Conservation (phyloP, 1,140 invertebrate species). For the Venustaconcha ellipsiformis region DNA sequence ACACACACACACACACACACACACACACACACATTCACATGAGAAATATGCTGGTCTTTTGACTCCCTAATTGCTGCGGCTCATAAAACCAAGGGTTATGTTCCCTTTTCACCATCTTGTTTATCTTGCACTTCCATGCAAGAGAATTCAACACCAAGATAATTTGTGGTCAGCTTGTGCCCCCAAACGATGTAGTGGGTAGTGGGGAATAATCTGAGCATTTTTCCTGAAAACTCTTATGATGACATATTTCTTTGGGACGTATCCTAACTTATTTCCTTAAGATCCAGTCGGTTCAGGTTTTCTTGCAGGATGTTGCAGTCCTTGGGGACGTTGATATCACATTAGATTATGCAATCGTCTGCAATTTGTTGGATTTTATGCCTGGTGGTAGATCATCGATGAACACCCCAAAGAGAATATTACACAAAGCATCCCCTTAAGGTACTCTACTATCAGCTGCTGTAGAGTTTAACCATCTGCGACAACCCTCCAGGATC, state of each 20-base stretch:
- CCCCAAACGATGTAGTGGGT: too few species aligned
- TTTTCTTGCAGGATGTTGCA: constrained; percentile 38
- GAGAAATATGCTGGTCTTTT: too few species aligned
- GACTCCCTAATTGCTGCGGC: too few species aligned
- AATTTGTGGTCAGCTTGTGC: too few species aligned
- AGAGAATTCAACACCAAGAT: too few species aligned
- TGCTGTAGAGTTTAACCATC: constrained; percentile 21
- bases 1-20: too few species aligned
- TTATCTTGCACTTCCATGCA: too few species aligned
- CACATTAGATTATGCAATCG: constrained; percentile 34
- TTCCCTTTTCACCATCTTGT: too few species aligned
- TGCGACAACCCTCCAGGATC: constrained; percentile 26
- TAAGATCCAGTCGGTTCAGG: constrained; percentile 26
- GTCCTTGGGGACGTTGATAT: constrained; percentile 22
- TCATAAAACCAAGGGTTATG: too few species aligned
- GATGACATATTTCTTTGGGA: constrained; percentile 26
- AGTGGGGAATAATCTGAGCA: too few species aligned
- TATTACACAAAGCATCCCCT: constrained; percentile 19
- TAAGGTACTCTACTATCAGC: constrained; percentile 32
- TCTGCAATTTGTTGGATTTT: constrained; percentile 32
- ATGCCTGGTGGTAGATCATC: constrained; percentile 34
- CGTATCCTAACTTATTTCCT: constrained; percentile 36
- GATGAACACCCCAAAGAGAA: constrained; percentile 32
- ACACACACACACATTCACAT: too few species aligned
- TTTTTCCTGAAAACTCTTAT: constrained; percentile 5